Conservation (phyloP, 2,113 vertebrate species). For the Pachyramphus minor region DNA sequence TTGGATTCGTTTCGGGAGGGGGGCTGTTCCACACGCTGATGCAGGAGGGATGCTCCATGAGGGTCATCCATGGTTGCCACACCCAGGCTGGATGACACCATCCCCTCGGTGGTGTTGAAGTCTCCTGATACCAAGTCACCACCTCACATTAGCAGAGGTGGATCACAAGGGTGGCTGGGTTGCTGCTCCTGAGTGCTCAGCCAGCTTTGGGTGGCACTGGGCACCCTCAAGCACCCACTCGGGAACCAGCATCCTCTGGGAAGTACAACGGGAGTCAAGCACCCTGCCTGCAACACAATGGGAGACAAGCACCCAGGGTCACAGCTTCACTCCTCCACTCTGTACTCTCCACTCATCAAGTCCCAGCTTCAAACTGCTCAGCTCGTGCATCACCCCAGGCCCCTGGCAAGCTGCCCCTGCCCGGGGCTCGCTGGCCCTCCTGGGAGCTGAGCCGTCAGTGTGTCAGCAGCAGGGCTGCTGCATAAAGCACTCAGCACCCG, state of each 20-base stretch:
- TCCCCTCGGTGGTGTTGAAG: not conserved
- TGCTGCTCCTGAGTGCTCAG: not conserved
- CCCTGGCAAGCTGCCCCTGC: not conserved
- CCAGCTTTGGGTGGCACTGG: not conserved
- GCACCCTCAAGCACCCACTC: not conserved
- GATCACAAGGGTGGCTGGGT: accelerated
- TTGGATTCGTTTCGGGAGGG: no score
- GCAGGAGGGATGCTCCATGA: not conserved
- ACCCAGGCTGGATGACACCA: not conserved
- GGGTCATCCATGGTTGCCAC: accelerated
- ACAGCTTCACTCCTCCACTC: accelerated
- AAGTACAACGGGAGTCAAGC: not conserved
- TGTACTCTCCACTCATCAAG: accelerated
- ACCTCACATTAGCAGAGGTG: not conserved
- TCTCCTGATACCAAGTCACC: not conserved
- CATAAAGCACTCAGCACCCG: not conserved
- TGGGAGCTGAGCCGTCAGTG: not conserved
- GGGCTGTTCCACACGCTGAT: no score
- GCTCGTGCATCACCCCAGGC: accelerated
- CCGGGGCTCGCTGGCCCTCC: accelerated
- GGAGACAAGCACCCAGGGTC: not conserved
- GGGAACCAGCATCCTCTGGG: not conserved
- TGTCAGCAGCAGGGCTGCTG: not conserved
- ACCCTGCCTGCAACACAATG: not conserved
- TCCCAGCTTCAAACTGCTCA: not conserved